Percentiles rank a stretch among this genome's conserved stretches.
These are phyloP conservation scores for Channallabes apus DNA, from an alignment of 2,797 vertebrate species.

Conservation along the genomic window DNA sequence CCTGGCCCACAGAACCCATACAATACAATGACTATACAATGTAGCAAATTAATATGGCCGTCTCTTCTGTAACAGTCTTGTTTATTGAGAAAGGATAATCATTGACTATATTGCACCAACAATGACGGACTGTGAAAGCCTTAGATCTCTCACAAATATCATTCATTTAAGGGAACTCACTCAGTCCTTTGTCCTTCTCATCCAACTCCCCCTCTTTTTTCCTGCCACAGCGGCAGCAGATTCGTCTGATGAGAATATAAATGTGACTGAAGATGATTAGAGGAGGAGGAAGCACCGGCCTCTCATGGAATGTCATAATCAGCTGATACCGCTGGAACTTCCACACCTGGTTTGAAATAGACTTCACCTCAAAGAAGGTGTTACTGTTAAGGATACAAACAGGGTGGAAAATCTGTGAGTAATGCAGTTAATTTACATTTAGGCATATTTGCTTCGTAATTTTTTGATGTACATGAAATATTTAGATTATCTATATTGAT, in stretches of 20 bases:
- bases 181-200: conserved; percentile 91
- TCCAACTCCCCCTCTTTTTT: conserved; percentile 86
- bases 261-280: conserved; percentile 96
- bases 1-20: too few relatives aligned
- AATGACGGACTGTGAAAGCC: not conserved
- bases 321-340: conserved; percentile 99
- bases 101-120: not conserved
- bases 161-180: conserved; percentile 69
- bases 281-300: conserved; percentile 95
- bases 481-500: not conserved
- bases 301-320: conserved; percentile 98
- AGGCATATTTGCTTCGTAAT: not conserved
- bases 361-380: conserved; percentile 98
- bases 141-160: not conserved
- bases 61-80: not conserved
- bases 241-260: conserved; percentile 83
- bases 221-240: conserved; percentile 80
- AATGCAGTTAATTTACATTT: not conserved
- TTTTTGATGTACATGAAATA: too few relatives aligned
- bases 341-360: conserved; percentile 99
- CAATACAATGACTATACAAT: not conserved
- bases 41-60: not conserved
- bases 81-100: not conserved
- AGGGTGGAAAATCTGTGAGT: too few relatives aligned
- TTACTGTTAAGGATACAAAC: conserved; percentile 77